Base-by-base conservation (phyloP, 2,113 vertebrate genomes). In the Parus major region DNA sequence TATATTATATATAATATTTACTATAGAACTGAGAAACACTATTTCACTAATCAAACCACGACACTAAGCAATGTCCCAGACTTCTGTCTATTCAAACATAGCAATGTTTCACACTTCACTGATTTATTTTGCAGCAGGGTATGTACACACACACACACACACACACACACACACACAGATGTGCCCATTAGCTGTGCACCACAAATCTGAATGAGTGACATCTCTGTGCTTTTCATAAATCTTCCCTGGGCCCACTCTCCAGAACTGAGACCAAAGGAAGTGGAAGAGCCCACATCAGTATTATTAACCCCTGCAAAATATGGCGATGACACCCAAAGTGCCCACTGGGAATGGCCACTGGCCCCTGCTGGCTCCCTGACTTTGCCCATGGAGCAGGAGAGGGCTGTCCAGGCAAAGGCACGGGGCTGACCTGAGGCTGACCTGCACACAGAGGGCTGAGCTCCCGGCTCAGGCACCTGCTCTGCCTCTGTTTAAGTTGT, bases 311-410 rank as follows among this genome's bases (percentile, higher is more conserved):
- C n/a, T 52, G 18, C 18, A 47, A 57, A 61, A 87, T 3, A 72
- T 0, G 0, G 36, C 17, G 55, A 41, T 49, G 3, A 5, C 14
- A 71, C 11, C 47, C 44, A 13, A 46, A 42, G 7, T 46, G 24
- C 15, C 57, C 47, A 31, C n/a, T 3, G 31, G 46, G 41, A 89
- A 76, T 0, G 23, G 31, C 53, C 41, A n/a, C 36, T 11, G 36
- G 63, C 46, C 42, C 63, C 35, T 0, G 0, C 25, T 33, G 63
- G 36, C 21, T 39, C 12, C 39, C 49, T 44, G 10, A 9, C 15
- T 12, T 5, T 11, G 53, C 13, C 31, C 15, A 36, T 6, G 53
- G 47, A 29, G 13, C 8, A 44, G 65, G 52, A 63, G 60, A 73
- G 39, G 11, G 21, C 49, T 72, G 49, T 28, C 35, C 15, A 19